Evolutionary conservation across 2,888 invertebrate species (phyloP), one percentile per base, ranked within the genome.

Genomic region (Agonopterix subpropinquella): DNA sequence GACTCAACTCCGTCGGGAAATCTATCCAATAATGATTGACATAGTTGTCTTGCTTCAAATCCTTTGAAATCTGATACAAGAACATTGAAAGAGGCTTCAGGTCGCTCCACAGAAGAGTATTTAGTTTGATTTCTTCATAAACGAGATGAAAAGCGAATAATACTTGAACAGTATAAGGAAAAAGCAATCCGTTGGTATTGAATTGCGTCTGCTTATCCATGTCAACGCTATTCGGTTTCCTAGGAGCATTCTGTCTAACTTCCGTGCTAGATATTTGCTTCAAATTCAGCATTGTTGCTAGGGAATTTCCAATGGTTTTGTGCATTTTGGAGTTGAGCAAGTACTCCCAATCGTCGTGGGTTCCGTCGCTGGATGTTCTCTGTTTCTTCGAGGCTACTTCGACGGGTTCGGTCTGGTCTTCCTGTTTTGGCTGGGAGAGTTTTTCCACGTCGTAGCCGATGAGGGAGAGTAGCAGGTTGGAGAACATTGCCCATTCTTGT

Each of bases 91-190:
- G 69, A 0, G 92, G 89, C 48, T 91, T 90, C 53, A 96, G 73
- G 59, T 94, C 92, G 49, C 92, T 92, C 44, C 90, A 90, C 57
- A 94, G 80, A 0, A 95, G 81, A 0, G 91, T 90, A 64, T 96
- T 94, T 49, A 98, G 75, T 71, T 98, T 98, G 4, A 96, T 86
- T 69, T 98, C 97, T 89, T 98, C 98, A 66, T 98, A 98, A 0
- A 97, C 89, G 36, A 98, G 85, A 83, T 98, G 98, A 37, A 98
- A 86, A 0, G 94, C 90, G 70, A 92, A 96, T 50, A 97, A 89
- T 36, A 97, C 89, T 47, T 94, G 89, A 5, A 94, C 90, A 9
- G 95, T 90, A 61, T 93, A 92, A 0, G 92, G 90, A 62, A 95
- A 96, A 2, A 97, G 80, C 1, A 92, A 72, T 0, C 94, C 91